Evolutionary conservation across 2,113 vertebrate species (phyloP), one percentile per base, ranked within the genome.

Genomic region (Macrotus californicus): DNA sequence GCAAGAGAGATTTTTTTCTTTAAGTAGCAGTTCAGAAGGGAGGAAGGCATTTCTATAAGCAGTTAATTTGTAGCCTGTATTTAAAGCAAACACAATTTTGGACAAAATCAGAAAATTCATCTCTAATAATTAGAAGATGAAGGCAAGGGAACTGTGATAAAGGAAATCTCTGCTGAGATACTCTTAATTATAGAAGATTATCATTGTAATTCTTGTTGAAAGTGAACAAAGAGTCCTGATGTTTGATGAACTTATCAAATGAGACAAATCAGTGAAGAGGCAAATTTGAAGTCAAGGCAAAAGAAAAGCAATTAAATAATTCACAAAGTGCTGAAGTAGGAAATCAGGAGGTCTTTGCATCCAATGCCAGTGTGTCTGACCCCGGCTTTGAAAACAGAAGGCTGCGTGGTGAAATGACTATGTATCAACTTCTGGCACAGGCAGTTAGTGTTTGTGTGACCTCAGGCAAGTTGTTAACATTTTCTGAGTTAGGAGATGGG

Each of bases 201-300:
- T 97, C 94, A 64, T 73, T 89, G 59, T 96, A 96, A 96, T 97
- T 91, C 95, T 96, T 97, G 96, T 79, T 96, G 95, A 96, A 96
- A 97, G 95, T 92, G 96, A 97, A 95, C 94, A 94, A 95, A 96
- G 94, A 92, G 81, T 79, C 95, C 83, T 96, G 96, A 96, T 96
- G 96, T 96, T 97, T 96, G 97, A 97, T 96, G 97, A 97, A 97
- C 88, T 97, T 97, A 97, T 96, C 96, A 97, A 93, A 96, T 82
- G 94, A 97, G 97, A 97, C 97, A 97, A 96, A 94, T 95, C 96
- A 96, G 93, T 77, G 95, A 94, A 97, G 97, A 96, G 94, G 95
- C 89, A 97, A 95, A 96, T 95, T 95, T 96, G 88, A 91, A 94
- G 88, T 84, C 94, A 88, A 87, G 83, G 94, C 92, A 89, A 92